Conservation (phyloP, 2,113 vertebrate species). For the Drymodes brunneopygia region DNA sequence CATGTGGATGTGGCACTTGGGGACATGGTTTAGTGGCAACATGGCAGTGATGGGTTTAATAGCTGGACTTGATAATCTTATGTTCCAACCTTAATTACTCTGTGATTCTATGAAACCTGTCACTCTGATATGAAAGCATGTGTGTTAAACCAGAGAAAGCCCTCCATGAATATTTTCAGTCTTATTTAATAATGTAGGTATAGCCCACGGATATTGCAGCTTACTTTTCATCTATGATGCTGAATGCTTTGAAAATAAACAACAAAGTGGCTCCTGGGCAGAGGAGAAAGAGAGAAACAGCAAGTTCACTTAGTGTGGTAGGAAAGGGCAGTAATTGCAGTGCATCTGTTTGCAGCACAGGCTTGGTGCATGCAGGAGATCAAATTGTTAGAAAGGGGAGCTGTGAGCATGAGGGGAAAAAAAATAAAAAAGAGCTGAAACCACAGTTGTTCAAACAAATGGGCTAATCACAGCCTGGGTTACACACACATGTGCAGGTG, state of each 20-base stretch:
- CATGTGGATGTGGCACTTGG: background rate
- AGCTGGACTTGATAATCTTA: rapidly evolving
- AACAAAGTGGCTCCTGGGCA: background rate
- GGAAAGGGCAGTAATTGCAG: background rate
- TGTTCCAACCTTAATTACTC: background rate
- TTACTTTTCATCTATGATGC: background rate
- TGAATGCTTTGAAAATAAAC: background rate
- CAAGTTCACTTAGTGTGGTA: background rate
- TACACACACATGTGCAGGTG: slow-evolving; percentile 19
- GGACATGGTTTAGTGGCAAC: background rate
- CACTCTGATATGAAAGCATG: background rate
- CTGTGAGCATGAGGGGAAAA: background rate
- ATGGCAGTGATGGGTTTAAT: background rate
- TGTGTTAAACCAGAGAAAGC: background rate
- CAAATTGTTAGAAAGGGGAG: background rate
- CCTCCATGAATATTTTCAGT: background rate
- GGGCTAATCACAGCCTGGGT: background rate
- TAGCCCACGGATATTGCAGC: background rate
- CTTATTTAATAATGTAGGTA: background rate
- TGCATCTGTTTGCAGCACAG: background rate
- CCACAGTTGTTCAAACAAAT: slow-evolving; percentile 42
- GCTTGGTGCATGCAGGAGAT: background rate
- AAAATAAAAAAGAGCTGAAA: background rate
- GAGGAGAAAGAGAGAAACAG: background rate
- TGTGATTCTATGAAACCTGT: background rate